Conservation (phyloP, 92 coral and sea anemone genomes). For the Phymanthus crucifer region DNA sequence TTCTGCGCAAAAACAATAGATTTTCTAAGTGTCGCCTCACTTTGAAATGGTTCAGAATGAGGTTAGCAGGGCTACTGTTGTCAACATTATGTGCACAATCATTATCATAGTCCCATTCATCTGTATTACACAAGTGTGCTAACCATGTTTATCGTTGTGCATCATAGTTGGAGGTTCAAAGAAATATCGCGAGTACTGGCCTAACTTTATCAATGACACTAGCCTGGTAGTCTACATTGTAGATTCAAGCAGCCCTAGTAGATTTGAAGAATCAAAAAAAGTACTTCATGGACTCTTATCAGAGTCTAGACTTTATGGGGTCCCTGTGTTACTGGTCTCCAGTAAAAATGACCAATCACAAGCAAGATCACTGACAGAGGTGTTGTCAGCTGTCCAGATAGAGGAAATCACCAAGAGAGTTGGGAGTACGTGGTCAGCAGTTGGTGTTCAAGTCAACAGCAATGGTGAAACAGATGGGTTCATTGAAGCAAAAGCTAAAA, state of each 20-base stretch:
- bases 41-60: too few relatives aligned
- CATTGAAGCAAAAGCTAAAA: slow-evolving; percentile 57
- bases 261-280: slow-evolving; percentile 71
- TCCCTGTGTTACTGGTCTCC: slow-evolving; percentile 72
- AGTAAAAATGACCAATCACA: slow-evolving; percentile 74
- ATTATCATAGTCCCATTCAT: too few relatives aligned
- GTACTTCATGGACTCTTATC: slow-evolving; percentile 56
- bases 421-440: slow-evolving; percentile 46
- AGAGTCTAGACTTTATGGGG: slow-evolving; percentile 63
- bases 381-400: slow-evolving; percentile 48
- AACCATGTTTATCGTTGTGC: not conserved
- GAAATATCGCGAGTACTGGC: slow-evolving; percentile 82
- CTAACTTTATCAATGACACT: slow-evolving; percentile 73
- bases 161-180: slow-evolving; percentile 87
- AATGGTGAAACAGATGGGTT: slow-evolving; percentile 52
- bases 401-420: slow-evolving; percentile 16
- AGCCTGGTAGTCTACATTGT: slow-evolving; percentile 71
- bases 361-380: slow-evolving; percentile 58
- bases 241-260: slow-evolving; percentile 65
- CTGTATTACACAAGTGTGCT: too few relatives aligned
- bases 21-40: too few relatives aligned
- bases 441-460: slow-evolving; percentile 61
- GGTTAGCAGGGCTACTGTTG: too few relatives aligned
- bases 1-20: too few relatives aligned
- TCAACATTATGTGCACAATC: too few relatives aligned